Conservation (phyloP, 2,113 vertebrate species). For the Collichthys lucidus region DNA sequence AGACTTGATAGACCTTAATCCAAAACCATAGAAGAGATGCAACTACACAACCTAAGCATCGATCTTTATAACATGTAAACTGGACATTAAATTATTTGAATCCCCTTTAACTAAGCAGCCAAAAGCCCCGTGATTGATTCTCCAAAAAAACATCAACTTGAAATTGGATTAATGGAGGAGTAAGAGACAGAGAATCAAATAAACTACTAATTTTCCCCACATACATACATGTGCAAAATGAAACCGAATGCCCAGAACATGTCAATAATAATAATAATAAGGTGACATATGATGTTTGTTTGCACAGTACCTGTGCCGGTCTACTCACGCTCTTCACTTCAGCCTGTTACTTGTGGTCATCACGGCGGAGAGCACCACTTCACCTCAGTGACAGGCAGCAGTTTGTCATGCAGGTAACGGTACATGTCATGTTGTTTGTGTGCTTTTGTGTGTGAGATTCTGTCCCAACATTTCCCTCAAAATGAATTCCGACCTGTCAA, state of each 20-base stretch:
- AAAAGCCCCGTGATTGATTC: background rate
- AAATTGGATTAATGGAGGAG: background rate
- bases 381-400: slow-evolving; percentile 76
- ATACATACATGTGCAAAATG: background rate
- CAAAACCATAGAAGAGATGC: background rate
- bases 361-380: slow-evolving; percentile 67
- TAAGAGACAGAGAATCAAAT: background rate
- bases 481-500: slow-evolving; percentile 24
- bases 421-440: background rate
- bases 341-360: slow-evolving; percentile 82
- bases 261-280: slow-evolving; percentile 1
- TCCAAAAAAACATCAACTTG: background rate
- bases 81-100: background rate
- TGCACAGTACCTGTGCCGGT: slow-evolving; percentile 86
- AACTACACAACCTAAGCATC: background rate
- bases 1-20: background rate
- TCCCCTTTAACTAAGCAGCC: background rate
- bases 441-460: background rate
- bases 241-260: background rate
- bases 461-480: background rate
- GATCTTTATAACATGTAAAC: background rate
- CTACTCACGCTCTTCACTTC: slow-evolving; percentile 86
- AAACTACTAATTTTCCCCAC: background rate
- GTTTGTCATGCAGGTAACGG: slow-evolving; percentile 87
- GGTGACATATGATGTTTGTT: background rate